Percentiles rank a stretch among this genome's conserved stretches.
phyloP scores from a whole-genome alignment of 2,797 vertebrate species.

The Micrastur ruficollis region DNA sequence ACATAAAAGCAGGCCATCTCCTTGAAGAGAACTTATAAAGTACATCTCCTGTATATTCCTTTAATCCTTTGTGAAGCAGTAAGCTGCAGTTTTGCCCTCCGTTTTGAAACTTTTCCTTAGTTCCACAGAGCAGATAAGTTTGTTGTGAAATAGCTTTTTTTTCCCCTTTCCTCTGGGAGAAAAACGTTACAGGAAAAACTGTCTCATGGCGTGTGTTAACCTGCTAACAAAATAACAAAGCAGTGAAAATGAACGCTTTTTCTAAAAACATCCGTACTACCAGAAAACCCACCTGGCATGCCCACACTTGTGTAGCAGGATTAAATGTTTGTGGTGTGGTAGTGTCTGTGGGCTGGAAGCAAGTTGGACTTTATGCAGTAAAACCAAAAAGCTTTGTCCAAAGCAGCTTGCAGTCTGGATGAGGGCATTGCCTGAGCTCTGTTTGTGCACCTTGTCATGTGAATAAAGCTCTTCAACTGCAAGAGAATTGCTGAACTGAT shows the following conservation, averaged over 20 bases:
- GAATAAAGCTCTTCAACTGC: not conserved
- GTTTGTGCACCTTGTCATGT: not conserved
- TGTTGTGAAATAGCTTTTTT: not conserved
- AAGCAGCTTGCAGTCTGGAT: not conserved
- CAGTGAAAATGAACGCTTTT: not conserved
- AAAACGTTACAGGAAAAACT: not conserved
- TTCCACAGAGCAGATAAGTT: not conserved
- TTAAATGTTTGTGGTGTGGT: not conserved
- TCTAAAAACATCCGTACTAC: not conserved
- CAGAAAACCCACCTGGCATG: not conserved
- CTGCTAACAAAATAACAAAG: not conserved
- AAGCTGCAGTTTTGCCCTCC: not conserved
- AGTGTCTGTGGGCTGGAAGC: not conserved
- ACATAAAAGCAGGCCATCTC: conserved; percentile 21
- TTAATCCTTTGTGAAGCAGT: conserved; percentile 41
- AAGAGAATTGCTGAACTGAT: not conserved
- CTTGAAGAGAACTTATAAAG: not conserved
- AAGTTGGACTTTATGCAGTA: not conserved
- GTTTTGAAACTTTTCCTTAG: conserved; percentile 10
- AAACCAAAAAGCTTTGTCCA: not conserved
- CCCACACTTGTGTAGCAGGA: not conserved
- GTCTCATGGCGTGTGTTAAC: not conserved
- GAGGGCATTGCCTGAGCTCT: not conserved
- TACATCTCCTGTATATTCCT: conserved; percentile 20
- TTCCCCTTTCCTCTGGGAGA: not conserved